A percentile compares a stretch with the other conserved stretches of the same genome.
These are phyloP conservation scores for Cassiopea andromeda DNA, from an alignment of 30 jellyfish, hydroid and myxozoan species.

Conservation along the genomic window DNA sequence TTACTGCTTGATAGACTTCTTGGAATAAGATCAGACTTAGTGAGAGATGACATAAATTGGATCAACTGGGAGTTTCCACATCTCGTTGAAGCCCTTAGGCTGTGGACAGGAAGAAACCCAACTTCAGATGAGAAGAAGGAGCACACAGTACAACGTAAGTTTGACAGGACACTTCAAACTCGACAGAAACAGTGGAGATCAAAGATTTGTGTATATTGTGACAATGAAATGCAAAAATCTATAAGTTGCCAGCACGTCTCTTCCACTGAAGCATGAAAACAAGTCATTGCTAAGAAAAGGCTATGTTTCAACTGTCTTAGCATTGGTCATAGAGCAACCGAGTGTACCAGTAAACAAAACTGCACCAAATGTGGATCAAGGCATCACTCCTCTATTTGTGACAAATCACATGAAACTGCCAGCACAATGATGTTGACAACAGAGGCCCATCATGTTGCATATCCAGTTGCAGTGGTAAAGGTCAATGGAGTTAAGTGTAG, in stretches of 20 bases:
- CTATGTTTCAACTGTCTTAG: slow-evolving; percentile 32
- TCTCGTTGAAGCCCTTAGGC: slow-evolving; percentile 44
- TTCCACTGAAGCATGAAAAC: slow-evolving; percentile 34
- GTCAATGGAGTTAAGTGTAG: slow-evolving; percentile 74
- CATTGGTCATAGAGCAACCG: slow-evolving; percentile 34
- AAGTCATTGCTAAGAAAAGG: slow-evolving; percentile 27
- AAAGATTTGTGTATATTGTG: background rate
- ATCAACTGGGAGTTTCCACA: slow-evolving; percentile 35
- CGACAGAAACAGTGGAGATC: background rate
- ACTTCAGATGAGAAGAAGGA: background rate
- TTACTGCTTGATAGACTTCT: background rate
- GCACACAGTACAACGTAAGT: background rate
- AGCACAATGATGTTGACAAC: slow-evolving; percentile 48
- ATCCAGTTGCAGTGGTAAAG: slow-evolving; percentile 68
- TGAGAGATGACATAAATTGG: slow-evolving; percentile 36
- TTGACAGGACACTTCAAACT: slow-evolving; percentile 8
- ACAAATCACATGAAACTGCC: slow-evolving; percentile 22
- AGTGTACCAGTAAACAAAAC: slow-evolving; percentile 34
- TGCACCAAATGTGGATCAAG: slow-evolving; percentile 18
- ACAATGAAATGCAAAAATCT: slow-evolving; percentile 13
- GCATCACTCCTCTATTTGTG: slow-evolving; percentile 52
- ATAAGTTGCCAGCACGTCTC: slow-evolving; percentile 10
- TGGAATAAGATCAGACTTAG: slow-evolving; percentile 53
- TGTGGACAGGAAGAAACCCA: background rate
- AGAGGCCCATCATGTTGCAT: slow-evolving; percentile 23